A percentile compares a stretch with the other conserved stretches of the same genome.
Evolutionary conservation across 2,113 vertebrate genomes (phyloP).

Genomic region (Pseudorhombus dupliciocellatus): DNA sequence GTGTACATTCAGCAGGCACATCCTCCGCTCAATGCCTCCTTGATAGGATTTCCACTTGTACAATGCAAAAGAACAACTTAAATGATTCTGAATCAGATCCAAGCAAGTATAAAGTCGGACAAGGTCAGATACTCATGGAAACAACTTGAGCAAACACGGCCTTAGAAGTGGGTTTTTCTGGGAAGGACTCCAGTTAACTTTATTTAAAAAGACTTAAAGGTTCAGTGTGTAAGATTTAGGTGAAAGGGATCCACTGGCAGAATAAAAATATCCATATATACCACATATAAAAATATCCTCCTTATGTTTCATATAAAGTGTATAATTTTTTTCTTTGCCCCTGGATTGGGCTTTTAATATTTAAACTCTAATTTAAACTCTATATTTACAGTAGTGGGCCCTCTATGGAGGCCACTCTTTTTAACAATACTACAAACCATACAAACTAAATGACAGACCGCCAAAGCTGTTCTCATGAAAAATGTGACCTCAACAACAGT

Average conservation of each 20-base stretch:
- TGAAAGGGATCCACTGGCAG: too few species aligned
- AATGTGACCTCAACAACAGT: neutral
- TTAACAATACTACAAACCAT: too few species aligned
- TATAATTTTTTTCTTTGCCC: neutral
- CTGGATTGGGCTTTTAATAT: too few species aligned
- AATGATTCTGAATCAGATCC: neutral
- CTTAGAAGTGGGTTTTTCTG: rapidly evolving
- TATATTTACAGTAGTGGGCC: too few species aligned
- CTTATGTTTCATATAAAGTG: too few species aligned
- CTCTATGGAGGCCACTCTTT: neutral
- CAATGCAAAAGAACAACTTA: neutral
- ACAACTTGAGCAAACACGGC: neutral
- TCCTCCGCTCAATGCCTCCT: neutral
- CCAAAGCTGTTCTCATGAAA: neutral
- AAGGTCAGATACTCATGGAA: neutral
- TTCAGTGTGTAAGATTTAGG: too few species aligned
- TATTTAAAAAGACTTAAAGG: neutral
- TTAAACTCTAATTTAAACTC: too few species aligned
- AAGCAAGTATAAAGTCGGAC: neutral
- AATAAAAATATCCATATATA: too few species aligned
- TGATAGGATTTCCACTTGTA: neutral
- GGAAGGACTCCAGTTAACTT: neutral
- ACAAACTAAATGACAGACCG: neutral
- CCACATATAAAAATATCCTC: too few species aligned
- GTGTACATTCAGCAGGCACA: neutral